Percentiles rank a stretch among this genome's conserved stretches.
phyloP scores from a whole-genome alignment of 1,140 invertebrate species.

The Pachypsylla venusta region DNA sequence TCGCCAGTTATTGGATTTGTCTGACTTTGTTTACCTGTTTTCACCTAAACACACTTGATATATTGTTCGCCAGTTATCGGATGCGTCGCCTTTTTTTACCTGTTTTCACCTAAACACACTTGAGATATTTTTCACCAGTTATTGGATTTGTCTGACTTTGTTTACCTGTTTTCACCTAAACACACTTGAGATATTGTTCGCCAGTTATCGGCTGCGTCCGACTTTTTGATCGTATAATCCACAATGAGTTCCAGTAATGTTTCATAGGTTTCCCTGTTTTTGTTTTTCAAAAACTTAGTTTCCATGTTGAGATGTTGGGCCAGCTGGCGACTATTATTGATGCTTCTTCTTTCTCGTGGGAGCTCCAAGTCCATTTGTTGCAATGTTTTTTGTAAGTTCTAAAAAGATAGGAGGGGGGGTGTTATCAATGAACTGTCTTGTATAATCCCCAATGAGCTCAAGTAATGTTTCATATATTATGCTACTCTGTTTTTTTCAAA shows the following conservation, averaged over 20 bases:
- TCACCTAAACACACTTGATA: neutral
- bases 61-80: neutral
- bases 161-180: neutral
- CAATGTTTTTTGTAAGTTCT: neutral
- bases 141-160: too few species aligned
- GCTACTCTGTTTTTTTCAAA: neutral
- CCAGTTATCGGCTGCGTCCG: neutral
- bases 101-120: too few species aligned
- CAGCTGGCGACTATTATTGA: neutral
- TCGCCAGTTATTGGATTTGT: too few species aligned
- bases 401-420: too few species aligned
- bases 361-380: neutral
- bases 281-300: neutral
- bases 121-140: too few species aligned
- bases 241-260: neutral
- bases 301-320: constrained; percentile 2
- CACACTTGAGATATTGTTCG: neutral
- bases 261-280: neutral
- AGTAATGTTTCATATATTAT: neutral
- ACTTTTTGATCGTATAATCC: neutral
- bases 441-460: neutral
- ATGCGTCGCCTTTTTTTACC: neutral
- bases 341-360: neutral
- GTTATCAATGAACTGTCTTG: too few species aligned
- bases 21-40: too few species aligned